phyloP scores from a whole-genome alignment of 2,888 invertebrate genomes.

The Agonopterix alstromeriana region DNA sequence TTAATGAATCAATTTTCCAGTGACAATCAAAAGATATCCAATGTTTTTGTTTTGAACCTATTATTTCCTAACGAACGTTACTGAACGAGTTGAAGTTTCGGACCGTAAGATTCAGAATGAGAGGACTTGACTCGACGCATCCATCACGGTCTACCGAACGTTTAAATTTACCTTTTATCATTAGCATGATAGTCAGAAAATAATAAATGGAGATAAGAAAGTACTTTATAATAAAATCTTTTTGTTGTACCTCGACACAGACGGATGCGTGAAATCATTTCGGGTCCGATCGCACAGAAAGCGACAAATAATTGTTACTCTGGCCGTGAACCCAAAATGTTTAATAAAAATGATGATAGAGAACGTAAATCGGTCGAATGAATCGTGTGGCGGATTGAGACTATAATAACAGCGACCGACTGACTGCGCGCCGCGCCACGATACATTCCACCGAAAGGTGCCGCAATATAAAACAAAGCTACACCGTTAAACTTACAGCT shows the following conservation, averaged over 20 bases:
- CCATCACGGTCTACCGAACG: neutral
- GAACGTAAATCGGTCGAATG: constrained; percentile 32
- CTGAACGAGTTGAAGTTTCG: neutral
- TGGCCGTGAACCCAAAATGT: constrained; percentile 56
- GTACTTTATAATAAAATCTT: too few relatives aligned
- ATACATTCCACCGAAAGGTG: constrained; percentile 30
- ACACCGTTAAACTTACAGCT: constrained; percentile 51
- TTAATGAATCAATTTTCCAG: neutral
- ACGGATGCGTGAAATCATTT: neutral
- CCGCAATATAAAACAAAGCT: constrained; percentile 53
- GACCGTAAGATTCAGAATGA: neutral
- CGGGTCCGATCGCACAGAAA: constrained; percentile 1
- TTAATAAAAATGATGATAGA: constrained; percentile 27
- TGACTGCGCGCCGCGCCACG: constrained; percentile 1
- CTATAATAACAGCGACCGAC: too few relatives aligned
- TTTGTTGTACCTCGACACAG: too few relatives aligned
- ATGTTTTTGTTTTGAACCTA: neutral
- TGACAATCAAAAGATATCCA: neutral
- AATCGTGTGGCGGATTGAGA: constrained; percentile 8
- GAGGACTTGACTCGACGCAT: constrained; percentile 1
- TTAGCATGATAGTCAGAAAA: too few relatives aligned
- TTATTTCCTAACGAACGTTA: too few relatives aligned
- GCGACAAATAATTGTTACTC: constrained; percentile 36
- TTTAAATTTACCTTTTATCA: too few relatives aligned
- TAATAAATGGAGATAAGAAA: too few relatives aligned